These are phyloP conservation scores for Micrasema longulum DNA, from an alignment of 1,140 invertebrate genomes.

Conservation along the genomic window DNA sequence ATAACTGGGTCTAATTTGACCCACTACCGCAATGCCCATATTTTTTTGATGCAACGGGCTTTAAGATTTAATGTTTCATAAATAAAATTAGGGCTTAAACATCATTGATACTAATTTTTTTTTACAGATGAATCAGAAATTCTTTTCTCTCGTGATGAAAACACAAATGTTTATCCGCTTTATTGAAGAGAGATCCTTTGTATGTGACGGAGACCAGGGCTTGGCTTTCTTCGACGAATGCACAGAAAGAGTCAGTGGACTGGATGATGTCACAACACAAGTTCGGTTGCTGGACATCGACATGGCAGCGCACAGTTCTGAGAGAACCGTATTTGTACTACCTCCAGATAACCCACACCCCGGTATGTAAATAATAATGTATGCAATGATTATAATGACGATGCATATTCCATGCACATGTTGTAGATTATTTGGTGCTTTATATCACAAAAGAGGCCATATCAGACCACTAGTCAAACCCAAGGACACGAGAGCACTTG, in stretches of 20 bases:
- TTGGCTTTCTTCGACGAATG: slow-evolving; percentile 99
- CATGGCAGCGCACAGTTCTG: slow-evolving; percentile 66
- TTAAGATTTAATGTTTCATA: no score
- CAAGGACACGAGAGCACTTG: neutral
- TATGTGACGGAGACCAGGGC: slow-evolving; percentile 93
- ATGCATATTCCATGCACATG: no score
- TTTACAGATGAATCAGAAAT: slow-evolving; percentile 90
- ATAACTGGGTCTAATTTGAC: slow-evolving; percentile 7
- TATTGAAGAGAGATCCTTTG: slow-evolving; percentile 98
- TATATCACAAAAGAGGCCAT: no score
- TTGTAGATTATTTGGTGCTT: no score
- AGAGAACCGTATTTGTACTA: slow-evolving; percentile 94
- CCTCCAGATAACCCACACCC: slow-evolving; percentile 85
- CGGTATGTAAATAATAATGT: no score
- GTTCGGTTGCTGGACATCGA: slow-evolving; percentile 81
- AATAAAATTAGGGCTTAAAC: neutral
- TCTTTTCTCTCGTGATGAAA: slow-evolving; percentile 88
- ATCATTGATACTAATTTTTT: slow-evolving; percentile 40
- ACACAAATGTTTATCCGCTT: slow-evolving; percentile 99
- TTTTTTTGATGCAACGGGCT: neutral
- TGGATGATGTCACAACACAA: slow-evolving; percentile 70
- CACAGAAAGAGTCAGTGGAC: slow-evolving; percentile 80
- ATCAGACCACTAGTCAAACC: no score
- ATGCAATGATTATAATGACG: no score
- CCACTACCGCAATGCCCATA: neutral